Evolutionary conservation across 2,797 vertebrate species (phyloP).

Genomic region (Atherinosoma microstoma): DNA sequence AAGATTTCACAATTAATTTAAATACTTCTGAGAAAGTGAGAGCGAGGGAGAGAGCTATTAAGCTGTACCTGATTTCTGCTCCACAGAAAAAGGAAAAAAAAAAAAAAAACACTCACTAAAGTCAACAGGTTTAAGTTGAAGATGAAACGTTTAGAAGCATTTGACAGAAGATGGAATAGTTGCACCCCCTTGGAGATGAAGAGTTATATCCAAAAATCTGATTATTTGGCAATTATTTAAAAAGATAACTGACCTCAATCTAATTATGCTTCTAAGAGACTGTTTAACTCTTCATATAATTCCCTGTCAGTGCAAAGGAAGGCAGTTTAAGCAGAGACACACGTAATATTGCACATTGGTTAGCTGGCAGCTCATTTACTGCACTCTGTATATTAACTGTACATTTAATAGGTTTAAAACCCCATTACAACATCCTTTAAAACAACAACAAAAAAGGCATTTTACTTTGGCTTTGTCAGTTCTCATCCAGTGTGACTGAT

Average conservation of each 20-base stretch:
- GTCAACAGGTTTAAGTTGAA: slow-evolving; percentile 25
- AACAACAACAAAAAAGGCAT: slow-evolving; percentile 60
- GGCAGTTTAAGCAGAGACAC: slow-evolving; percentile 58
- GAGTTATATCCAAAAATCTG: slow-evolving; percentile 23
- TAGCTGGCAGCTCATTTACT: slow-evolving; percentile 69
- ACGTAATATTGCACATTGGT: slow-evolving; percentile 82
- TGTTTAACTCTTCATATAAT: slow-evolving; percentile 42
- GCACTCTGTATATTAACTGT: slow-evolving; percentile 52
- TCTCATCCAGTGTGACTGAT: slow-evolving; percentile 82
- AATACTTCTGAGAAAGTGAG: slow-evolving; percentile 43
- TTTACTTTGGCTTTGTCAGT: slow-evolving; percentile 73
- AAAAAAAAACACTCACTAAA: slow-evolving; percentile 19
- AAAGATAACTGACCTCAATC: neutral
- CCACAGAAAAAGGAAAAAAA: neutral
- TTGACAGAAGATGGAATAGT: slow-evolving; percentile 36
- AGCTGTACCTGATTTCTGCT: slow-evolving; percentile 65
- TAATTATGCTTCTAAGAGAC: neutral
- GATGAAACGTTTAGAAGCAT: slow-evolving; percentile 15
- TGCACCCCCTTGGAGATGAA: slow-evolving; percentile 33
- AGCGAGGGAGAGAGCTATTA: slow-evolving; percentile 9
- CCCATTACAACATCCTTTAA: slow-evolving; percentile 51
- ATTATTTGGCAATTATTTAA: neutral
- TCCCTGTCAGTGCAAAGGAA: slow-evolving; percentile 71
- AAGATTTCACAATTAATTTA: slow-evolving; percentile 37
- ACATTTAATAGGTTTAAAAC: slow-evolving; percentile 55